A percentile compares a stretch with the other conserved stretches of the same genome.
Evolutionary conservation across 2,797 vertebrate genomes (phyloP).

Genomic region (Erpetoichthys calabaricus): DNA sequence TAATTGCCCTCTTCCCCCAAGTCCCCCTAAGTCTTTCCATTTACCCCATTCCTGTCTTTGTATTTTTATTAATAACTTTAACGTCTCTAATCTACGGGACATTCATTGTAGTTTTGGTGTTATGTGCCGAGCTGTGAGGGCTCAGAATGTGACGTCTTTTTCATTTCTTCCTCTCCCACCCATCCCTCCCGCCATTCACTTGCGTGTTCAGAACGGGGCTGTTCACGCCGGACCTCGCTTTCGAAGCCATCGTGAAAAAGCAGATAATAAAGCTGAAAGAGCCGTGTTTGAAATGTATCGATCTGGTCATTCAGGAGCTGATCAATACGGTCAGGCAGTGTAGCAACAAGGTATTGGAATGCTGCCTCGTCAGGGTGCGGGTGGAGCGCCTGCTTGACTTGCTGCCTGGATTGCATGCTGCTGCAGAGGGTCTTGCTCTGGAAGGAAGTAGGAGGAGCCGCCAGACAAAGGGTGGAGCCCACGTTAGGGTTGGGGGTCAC

Average conservation of each 20-base stretch:
- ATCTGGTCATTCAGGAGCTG: constrained; percentile 95
- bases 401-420: background rate
- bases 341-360: constrained; percentile 77
- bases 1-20: too few species aligned
- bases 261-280: constrained; percentile 98
- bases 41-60: too few species aligned
- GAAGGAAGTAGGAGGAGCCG: constrained; percentile 12
- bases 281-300: constrained; percentile 93
- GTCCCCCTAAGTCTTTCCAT: too few species aligned
- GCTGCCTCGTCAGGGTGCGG: constrained; percentile 20
- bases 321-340: constrained; percentile 95
- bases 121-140: too few species aligned
- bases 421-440: constrained; percentile 4
- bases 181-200: background rate
- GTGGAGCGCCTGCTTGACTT: constrained; percentile 13
- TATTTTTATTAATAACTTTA: too few species aligned
- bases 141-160: too few species aligned
- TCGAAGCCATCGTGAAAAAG: constrained; percentile 97
- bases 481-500: too few species aligned
- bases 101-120: too few species aligned
- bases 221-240: constrained; percentile 94
- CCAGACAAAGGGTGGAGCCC: constrained; percentile 9
- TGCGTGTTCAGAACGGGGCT: constrained; percentile 77
- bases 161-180: constrained; percentile 1
- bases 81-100: too few species aligned